Evolutionary conservation across 2,113 vertebrate species (phyloP).

Genomic region (Nothobranchius kuhntae): DNA sequence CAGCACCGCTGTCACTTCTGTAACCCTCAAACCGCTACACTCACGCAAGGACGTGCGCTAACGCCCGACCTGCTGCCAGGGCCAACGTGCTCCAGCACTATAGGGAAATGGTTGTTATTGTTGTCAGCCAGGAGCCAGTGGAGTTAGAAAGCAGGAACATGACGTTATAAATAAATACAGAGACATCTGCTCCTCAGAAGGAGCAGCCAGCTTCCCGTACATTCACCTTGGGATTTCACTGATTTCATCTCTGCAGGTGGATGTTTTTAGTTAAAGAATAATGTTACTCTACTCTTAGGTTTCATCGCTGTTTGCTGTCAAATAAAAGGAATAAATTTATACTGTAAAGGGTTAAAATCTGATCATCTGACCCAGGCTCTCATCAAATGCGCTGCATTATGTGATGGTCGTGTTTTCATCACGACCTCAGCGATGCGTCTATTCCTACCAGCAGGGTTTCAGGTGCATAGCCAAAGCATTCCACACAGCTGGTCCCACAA

Average conservation of each 20-base stretch:
- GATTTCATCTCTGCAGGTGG: neutral
- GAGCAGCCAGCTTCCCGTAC: conserved; percentile 12
- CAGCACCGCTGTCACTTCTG: neutral
- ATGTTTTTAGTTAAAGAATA: neutral
- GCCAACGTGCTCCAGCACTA: conserved; percentile 39
- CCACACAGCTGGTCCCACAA: no score
- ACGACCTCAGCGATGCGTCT: no score
- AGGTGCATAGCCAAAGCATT: no score
- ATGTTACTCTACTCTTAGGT: neutral
- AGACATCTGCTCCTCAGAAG: conserved; percentile 44
- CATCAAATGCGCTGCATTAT: no score
- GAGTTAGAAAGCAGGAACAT: conserved; percentile 44
- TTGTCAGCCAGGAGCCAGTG: conserved; percentile 51
- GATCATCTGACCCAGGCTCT: no score
- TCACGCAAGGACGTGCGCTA: conserved; percentile 30
- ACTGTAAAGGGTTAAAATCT: no score
- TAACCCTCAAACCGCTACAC: conserved; percentile 27
- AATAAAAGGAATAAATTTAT: neutral
- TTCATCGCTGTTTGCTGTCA: neutral
- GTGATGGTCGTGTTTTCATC: no score
- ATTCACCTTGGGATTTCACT: conserved; percentile 8
- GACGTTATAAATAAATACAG: conserved; percentile 62
- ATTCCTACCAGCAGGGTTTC: no score
- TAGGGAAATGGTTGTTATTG: conserved; percentile 62
- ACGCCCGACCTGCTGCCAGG: conserved; percentile 33